Base-by-base conservation (phyloP, 2,113 vertebrate species). In the Capreolus pygargus region DNA sequence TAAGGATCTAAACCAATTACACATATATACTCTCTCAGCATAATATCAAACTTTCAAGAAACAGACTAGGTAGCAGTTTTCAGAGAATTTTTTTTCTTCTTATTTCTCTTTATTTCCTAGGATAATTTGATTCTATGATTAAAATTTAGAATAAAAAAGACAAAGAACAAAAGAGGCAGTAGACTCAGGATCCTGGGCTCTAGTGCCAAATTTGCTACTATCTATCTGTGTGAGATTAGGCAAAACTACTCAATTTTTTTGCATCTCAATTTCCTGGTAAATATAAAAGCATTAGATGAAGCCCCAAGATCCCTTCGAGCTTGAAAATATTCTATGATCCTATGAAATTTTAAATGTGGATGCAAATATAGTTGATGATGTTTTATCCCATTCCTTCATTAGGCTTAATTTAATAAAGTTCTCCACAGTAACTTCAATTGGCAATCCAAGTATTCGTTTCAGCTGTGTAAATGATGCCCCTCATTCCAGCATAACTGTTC, bases 321-420 rank as follows among this genome's bases (percentile, higher is more conserved):
- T 79, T 93, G 43, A 89, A 97, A 97, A 94, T 95, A 94, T 83
- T 92, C 58, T 93, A 25, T 89, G 52, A 89, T 74, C 36, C 70
- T 95, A 87, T 86, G 84, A 97, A 97, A 97, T 95, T 79, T 97
- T 70, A 96, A 96, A 97, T 86, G 86, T 91, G 93, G 78, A 79
- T 86, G 60, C 85, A 95, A 85, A 33, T 97, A 95, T 91, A 92
- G 57, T 57, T 93, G 78, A 96, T 92, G 54, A 55, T 94, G 50
- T 97, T 96, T 97, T 87, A 98, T 86, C 43, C 30, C 76, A 89
- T 96, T 96, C 79, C 67, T 96, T 97, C 83, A 97, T 97, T 94
- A 84, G 60, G 95, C 43, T 93, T 95, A 96, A 96, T 97, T 96
- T 93, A 97, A 97, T 97, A 97, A 97, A 61, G 57, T 95, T 97